Evolutionary conservation across 2,113 vertebrate genomes (phyloP), one percentile per base, ranked within the genome.

Genomic region (Callorhinus ursinus): DNA sequence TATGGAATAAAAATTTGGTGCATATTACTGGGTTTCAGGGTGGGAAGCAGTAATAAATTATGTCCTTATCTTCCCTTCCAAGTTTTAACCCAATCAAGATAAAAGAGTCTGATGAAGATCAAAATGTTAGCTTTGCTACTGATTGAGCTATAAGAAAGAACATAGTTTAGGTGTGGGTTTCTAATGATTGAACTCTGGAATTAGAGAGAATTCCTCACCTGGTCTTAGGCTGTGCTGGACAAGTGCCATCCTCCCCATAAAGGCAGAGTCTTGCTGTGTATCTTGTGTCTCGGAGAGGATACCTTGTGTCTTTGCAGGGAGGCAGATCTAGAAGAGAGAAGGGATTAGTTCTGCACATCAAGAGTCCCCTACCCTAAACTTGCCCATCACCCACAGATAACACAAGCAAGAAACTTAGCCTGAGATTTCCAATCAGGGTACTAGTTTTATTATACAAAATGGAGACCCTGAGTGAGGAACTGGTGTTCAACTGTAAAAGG

Each of bases 1-100:
- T 95, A 46, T 89, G 63, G 49, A 67, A 93, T 85, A 93, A 67
- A 89, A 85, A 33, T 77, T 49, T 95, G 59, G 31, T 49, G 4
- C 53, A 31, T 49, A 55, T 63, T 88, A 31, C 49, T 91, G 59
- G 53, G 31, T 84, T 69, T 92, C 31, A 24, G 26, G 8, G 7
- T 36, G 10, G 69, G 26, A 74, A 49, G 31, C 51, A 28, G 18
- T 79, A 63, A 69, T 69, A 77, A 61, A 39, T 83, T 65, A 39
- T 7, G 77, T 33, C 8, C 61, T 92, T 33, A 53, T 72, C 5
- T 93, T 36, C 24, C 51, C 12, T 90, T 65, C 11, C 22, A 55
- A 77, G 24, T 86, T 74, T 72, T 77, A 74, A 63, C 42, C 6
- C 46, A 84, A 71, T 92, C 33, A n/a, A 63, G 12, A 51, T 33